Conservation (phyloP, 2,888 invertebrate genomes). For the Dryadula phaetusa region DNA sequence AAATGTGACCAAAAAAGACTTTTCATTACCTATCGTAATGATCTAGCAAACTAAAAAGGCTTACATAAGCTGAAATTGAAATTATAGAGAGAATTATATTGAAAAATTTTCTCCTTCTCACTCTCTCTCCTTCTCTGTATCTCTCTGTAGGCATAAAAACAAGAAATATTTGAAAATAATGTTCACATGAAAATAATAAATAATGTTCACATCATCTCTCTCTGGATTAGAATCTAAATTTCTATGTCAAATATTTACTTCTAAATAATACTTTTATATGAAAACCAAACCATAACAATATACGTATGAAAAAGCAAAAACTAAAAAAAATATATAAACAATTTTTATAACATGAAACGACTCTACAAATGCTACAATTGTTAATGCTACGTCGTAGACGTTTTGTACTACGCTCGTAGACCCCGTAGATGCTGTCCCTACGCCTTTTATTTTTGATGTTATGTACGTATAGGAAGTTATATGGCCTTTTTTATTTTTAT, state of each 20-base stretch:
- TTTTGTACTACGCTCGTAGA: slow-evolving; percentile 25
- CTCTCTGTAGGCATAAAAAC: too few species aligned
- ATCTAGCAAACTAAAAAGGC: too few species aligned
- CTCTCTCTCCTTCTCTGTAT: too few species aligned
- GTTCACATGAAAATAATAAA: too few species aligned
- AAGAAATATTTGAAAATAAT: too few species aligned
- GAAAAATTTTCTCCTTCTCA: too few species aligned
- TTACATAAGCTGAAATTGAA: too few species aligned
- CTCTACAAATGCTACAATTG: slow-evolving; percentile 31
- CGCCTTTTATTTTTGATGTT: slow-evolving; percentile 7
- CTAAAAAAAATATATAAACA: slow-evolving; percentile 6
- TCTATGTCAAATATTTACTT: background rate
- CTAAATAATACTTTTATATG: background rate
- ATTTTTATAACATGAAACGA: slow-evolving; percentile 18
- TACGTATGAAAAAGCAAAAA: slow-evolving; percentile 1
- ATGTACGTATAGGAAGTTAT: background rate
- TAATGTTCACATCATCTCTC: too few species aligned
- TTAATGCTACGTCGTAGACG: slow-evolving; percentile 40
- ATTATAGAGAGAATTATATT: too few species aligned
- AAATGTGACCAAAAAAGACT: too few species aligned
- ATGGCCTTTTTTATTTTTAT: background rate
- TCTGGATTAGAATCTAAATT: background rate
- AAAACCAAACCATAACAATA: background rate
- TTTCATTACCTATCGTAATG: too few species aligned
- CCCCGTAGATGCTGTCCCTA: slow-evolving; percentile 21